Percentiles rank a stretch among this genome's conserved stretches.
These are phyloP conservation scores for Cybosia mesomella DNA, from an alignment of 2,888 invertebrate species.

Conservation along the genomic window DNA sequence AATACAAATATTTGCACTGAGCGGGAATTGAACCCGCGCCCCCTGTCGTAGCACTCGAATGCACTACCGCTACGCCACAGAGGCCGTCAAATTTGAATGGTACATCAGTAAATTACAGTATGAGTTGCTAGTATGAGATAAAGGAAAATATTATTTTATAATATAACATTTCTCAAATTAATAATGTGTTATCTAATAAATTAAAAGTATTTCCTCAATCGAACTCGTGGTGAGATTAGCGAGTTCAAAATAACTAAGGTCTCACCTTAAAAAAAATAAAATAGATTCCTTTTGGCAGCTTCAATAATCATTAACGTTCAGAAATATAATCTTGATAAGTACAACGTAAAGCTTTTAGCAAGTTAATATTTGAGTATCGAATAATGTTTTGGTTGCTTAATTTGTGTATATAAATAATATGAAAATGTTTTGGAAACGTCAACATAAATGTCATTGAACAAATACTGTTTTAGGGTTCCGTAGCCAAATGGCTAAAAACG, in stretches of 20 bases:
- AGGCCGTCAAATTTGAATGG: too few relatives aligned
- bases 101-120: too few relatives aligned
- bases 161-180: too few relatives aligned
- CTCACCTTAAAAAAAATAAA: background rate
- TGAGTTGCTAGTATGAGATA: too few relatives aligned
- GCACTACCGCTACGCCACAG: too few relatives aligned
- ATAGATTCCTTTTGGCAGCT: background rate
- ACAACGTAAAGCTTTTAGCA: background rate
- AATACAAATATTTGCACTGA: too few relatives aligned
- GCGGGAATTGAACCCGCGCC: too few relatives aligned
- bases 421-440: background rate
- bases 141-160: too few relatives aligned
- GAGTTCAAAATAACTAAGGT: background rate
- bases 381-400: background rate
- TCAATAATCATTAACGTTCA: conserved; percentile 4
- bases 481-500: too few relatives aligned
- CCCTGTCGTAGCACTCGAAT: too few relatives aligned
- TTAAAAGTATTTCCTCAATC: background rate
- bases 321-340: conserved; percentile 4
- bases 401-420: background rate
- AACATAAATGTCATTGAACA: conserved; percentile 3
- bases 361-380: conserved; percentile 4
- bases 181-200: background rate
- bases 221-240: background rate
- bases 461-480: too few relatives aligned